Evolutionary conservation across 2,113 vertebrate species (phyloP).

Genomic region (Daubentonia madagascariensis): DNA sequence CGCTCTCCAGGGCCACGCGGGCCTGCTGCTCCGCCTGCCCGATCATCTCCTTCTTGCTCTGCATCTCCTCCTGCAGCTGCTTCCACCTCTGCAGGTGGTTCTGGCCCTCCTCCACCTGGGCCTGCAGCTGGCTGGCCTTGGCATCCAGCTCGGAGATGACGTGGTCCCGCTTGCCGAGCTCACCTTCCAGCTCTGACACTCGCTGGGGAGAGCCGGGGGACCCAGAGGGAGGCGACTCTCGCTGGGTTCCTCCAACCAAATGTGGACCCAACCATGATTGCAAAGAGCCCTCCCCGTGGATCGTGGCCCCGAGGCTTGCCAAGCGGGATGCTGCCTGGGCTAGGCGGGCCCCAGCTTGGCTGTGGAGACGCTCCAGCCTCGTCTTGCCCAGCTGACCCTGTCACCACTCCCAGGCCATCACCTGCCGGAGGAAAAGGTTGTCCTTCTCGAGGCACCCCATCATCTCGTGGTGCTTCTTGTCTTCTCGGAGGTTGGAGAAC

Average conservation of each 20-base stretch:
- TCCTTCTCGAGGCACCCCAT: constrained; percentile 62
- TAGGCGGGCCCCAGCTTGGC: fast-evolving
- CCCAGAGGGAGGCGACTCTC: fast-evolving
- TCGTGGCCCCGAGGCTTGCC: fast-evolving
- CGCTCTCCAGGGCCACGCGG: constrained; percentile 72
- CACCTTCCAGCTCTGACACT: constrained; percentile 65
- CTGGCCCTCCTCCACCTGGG: constrained; percentile 3
- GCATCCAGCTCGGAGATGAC: neutral
- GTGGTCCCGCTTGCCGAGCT: neutral
- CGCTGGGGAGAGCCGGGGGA: constrained; percentile 53
- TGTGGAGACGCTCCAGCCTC: fast-evolving
- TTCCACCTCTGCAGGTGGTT: neutral
- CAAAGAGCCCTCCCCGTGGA: neutral
- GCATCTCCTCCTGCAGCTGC: neutral
- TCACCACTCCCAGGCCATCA: neutral
- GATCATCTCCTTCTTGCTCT: constrained; percentile 7
- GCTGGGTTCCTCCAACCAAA: neutral
- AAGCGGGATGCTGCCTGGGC: fast-evolving
- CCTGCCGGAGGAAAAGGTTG: constrained; percentile 79
- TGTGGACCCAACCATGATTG: fast-evolving
- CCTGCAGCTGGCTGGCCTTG: constrained; percentile 55
- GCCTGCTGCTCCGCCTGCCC: constrained; percentile 73
- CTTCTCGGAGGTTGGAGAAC: constrained; percentile 82
- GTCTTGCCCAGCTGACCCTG: fast-evolving
- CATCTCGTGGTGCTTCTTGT: constrained; percentile 64